Percentiles rank a stretch among this genome's conserved stretches.
Conservation (phyloP, 2,888 invertebrate genomes). For the Meghimatium bilineatum region DNA sequence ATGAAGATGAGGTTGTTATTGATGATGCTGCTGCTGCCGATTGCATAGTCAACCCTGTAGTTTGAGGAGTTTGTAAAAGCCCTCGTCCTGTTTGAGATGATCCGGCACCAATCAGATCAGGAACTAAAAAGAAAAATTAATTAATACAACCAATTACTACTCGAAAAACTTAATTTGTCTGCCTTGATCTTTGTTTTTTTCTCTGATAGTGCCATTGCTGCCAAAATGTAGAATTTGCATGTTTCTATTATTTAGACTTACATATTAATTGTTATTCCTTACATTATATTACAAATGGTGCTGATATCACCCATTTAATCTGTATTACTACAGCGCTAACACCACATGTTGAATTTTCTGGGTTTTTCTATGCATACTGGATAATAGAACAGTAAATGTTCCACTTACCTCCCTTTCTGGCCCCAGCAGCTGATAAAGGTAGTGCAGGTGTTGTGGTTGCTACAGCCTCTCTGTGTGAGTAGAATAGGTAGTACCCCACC, state of each 20-base stretch:
- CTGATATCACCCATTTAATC: too few species aligned
- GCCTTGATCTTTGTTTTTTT: too few species aligned
- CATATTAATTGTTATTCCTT: too few species aligned
- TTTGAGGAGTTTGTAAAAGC: background rate
- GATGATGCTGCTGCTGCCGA: background rate
- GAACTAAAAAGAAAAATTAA: background rate
- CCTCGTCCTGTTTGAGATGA: background rate
- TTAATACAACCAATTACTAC: background rate
- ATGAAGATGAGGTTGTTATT: background rate
- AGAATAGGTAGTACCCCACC: conserved; percentile 84
- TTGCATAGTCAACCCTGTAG: background rate
- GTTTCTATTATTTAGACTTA: too few species aligned
- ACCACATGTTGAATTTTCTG: too few species aligned
- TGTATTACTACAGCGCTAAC: too few species aligned
- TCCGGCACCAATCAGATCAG: background rate
- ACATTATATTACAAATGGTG: too few species aligned
- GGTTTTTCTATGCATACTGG: too few species aligned
- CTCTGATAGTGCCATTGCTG: too few species aligned
- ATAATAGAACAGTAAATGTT: background rate
- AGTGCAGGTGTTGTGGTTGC: conserved; percentile 56
- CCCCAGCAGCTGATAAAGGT: conserved; percentile 45
- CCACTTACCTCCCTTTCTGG: conserved; percentile 49
- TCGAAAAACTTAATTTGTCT: background rate
- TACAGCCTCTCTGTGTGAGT: conserved; percentile 60
- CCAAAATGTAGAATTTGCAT: too few species aligned